A percentile compares a stretch with the other conserved stretches of the same genome.
phyloP scores from a whole-genome alignment of 37 sponge, comb jelly and placozoan species.

The Chondrosia reniformis region DNA sequence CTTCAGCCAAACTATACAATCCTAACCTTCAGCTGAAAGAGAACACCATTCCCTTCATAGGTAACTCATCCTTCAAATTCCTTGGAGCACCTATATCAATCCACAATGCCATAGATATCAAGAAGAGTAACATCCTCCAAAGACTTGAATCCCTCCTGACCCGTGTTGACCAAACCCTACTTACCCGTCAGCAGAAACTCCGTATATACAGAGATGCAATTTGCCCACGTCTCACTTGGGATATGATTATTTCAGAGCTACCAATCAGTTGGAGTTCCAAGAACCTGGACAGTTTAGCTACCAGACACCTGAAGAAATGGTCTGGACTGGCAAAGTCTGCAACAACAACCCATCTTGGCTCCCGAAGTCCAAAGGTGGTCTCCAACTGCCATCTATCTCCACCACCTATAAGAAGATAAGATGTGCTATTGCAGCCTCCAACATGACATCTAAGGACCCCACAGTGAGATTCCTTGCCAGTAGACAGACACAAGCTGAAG shows the following conservation, averaged over 20 bases:
- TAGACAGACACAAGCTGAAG: neutral
- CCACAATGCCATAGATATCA: neutral
- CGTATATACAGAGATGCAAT: neutral
- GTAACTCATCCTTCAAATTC: neutral
- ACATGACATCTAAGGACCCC: slow-evolving; percentile 2
- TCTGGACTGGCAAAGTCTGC: slow-evolving; percentile 4
- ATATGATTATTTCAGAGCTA: neutral
- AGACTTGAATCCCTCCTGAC: neutral
- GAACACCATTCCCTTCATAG: slow-evolving; percentile 7
- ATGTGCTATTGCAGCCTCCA: slow-evolving; percentile 3
- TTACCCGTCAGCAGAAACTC: neutral
- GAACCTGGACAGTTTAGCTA: neutral
- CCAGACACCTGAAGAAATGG: neutral
- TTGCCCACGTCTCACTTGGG: neutral
- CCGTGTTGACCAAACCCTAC: neutral
- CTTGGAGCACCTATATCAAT: neutral
- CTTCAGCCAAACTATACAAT: slow-evolving; percentile 6
- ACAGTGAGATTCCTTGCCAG: neutral
- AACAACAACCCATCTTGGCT: neutral
- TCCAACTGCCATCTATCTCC: slow-evolving; percentile 1
- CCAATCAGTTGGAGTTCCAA: neutral
- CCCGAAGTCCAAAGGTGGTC: slow-evolving; percentile 16
- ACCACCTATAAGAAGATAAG: neutral
- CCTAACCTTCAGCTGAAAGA: neutral
- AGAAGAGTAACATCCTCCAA: neutral